phyloP scores from a whole-genome alignment of 2,797 vertebrate species.

The Oreochromis grahami region DNA sequence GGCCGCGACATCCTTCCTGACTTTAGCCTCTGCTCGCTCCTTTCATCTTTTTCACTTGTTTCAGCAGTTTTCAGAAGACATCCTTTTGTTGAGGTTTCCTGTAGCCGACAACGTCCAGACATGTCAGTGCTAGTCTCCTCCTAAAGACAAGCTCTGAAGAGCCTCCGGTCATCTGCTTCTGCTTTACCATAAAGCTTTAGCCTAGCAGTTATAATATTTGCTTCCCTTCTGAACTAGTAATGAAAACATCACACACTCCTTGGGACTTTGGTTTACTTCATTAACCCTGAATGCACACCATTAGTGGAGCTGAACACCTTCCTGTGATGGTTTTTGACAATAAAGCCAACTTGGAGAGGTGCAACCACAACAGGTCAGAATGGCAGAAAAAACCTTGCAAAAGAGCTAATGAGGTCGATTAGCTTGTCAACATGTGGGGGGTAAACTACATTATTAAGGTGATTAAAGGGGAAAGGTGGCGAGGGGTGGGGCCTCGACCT shows the following conservation, averaged over 20 bases:
- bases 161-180: background rate
- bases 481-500: slow-evolving; percentile 43
- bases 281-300: background rate
- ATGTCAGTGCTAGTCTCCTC: background rate
- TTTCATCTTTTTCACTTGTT: background rate
- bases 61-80: background rate
- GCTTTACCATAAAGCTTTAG: background rate
- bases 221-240: background rate
- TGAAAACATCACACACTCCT: background rate
- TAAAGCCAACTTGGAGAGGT: background rate
- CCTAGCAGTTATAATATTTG: background rate
- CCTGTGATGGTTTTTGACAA: background rate
- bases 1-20: background rate
- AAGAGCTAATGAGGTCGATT: slow-evolving; percentile 62
- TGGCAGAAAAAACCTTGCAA: background rate
- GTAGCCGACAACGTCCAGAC: fast-evolving
- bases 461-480: slow-evolving; percentile 57
- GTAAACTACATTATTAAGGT: slow-evolving; percentile 63
- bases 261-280: background rate
- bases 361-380: slow-evolving; percentile 8
- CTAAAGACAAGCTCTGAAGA: background rate
- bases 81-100: background rate
- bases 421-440: slow-evolving; percentile 2
- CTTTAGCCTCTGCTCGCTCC: background rate
- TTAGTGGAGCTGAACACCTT: background rate